Evolutionary conservation across 2,113 vertebrate genomes (phyloP).

Genomic region (Micronycteris hirsuta): DNA sequence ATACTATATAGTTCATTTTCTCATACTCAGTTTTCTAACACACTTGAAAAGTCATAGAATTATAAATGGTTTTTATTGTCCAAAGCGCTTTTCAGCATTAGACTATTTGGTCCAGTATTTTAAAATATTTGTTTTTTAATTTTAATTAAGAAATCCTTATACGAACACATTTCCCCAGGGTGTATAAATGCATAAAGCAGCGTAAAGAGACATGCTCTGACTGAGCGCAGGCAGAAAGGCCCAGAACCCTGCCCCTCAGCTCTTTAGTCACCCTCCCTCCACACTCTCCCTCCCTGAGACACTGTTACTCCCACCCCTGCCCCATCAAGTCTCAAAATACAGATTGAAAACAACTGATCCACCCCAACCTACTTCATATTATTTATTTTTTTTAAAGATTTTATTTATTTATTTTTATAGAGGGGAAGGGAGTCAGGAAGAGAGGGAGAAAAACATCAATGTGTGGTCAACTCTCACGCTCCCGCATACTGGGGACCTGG

Average conservation of each 20-base stretch:
- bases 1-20: neutral
- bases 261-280: too few relatives aligned
- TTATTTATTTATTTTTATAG: too few relatives aligned
- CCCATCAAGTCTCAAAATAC: neutral
- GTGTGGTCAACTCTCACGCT: too few relatives aligned
- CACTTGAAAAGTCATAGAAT: neutral
- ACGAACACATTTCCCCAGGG: neutral
- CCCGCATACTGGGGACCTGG: too few relatives aligned
- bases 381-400: neutral
- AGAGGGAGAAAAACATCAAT: too few relatives aligned
- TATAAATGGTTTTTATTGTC: neutral
- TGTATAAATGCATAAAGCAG: neutral
- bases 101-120: neutral
- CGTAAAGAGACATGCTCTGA: neutral
- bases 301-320: fast-evolving
- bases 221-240: neutral
- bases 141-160: neutral
- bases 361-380: neutral
- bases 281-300: neutral
- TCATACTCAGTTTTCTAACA: neutral
- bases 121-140: neutral
- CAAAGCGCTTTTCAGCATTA: neutral
- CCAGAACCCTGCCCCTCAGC: neutral
- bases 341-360: neutral
- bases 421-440: too few relatives aligned